A percentile compares a stretch with the other conserved stretches of the same genome.
Evolutionary conservation across 2,113 vertebrate genomes (phyloP).

Genomic region (Microcebus jonahi): DNA sequence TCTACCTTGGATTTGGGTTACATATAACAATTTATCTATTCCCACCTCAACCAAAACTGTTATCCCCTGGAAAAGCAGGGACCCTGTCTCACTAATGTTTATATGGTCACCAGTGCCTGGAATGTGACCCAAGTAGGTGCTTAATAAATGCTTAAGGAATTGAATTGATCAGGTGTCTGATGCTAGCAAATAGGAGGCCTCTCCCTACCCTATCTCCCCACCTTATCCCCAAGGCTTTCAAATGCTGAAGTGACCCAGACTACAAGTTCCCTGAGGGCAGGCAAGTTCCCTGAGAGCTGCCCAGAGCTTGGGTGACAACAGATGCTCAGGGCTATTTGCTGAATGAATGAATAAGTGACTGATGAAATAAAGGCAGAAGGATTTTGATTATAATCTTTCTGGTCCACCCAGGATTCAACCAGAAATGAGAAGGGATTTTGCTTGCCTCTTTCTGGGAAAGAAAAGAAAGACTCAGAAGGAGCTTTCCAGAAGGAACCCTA

Average conservation of each 20-base stretch:
- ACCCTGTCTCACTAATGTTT: not conserved
- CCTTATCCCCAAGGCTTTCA: not conserved
- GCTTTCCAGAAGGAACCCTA: not conserved
- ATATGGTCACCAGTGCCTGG: not conserved
- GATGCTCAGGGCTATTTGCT: not conserved
- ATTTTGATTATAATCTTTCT: not conserved
- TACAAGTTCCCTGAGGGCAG: not conserved
- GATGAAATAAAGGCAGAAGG: not conserved
- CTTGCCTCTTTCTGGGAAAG: not conserved
- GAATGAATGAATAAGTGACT: not conserved
- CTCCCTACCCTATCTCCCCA: not conserved
- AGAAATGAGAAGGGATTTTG: not conserved
- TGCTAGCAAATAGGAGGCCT: not conserved
- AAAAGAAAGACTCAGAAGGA: not conserved
- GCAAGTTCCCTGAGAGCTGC: not conserved
- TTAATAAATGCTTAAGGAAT: not conserved
- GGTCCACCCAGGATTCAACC: not conserved
- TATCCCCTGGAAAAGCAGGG: not conserved
- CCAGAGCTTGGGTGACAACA: not conserved
- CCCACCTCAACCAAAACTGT: not conserved
- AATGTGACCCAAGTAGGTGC: not conserved
- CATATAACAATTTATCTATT: not conserved
- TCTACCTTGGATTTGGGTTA: not conserved
- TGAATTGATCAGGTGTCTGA: not conserved
- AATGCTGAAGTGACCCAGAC: not conserved